Base-by-base conservation (phyloP, 2,888 invertebrate species). In the Chrysomela aeneicollis region DNA sequence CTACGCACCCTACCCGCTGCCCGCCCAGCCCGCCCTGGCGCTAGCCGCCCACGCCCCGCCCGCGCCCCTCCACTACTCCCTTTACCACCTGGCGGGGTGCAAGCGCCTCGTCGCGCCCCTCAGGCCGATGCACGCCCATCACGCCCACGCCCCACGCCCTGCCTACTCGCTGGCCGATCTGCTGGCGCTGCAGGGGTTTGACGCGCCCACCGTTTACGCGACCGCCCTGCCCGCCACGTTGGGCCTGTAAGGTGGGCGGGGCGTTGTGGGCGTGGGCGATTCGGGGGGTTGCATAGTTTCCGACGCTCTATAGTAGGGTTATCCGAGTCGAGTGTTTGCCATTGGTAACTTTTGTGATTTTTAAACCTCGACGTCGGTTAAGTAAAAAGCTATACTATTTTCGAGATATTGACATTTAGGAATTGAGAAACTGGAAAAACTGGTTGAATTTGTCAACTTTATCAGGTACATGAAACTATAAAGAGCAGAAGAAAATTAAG, bases 161-260 rank as follows among this genome's bases (percentile, higher is more conserved):
- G 86, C 88, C 52, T 91, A 91, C 80, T 89, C 88, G 65, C 86
- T 91, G 85, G 88, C 87, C 78, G 91, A 91, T 78, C 82, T 91
- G 71, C 85, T 94, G 61, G 91, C 92, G 49, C 86, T 90, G 60
- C 90, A 88, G 74, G 87, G 89, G 52, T 84, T 90, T 9, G 68
- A 68, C 32, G 59, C 66, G 47, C 66, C 68, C 55, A 87, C 92
- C 12, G 87, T 93, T 57, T 93, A 93, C 80, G 89, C 92, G 77
- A 87, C 89, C 66, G 86, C 90, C 63, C 86, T 90, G 57, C 88
- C 89, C 73, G 86, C 87, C 32, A 85, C 88, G n/a, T 86, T 91
- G 67, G 88, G 91, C 60, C 89, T 92, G 81, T 89, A 91, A 85
- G 26, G 26, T 3, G 6, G 42, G 10, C 32, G 26, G 6, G 26